Evolutionary conservation across 2,888 invertebrate genomes (phyloP).

Genomic region (Dasysyrphus albostriatus): DNA sequence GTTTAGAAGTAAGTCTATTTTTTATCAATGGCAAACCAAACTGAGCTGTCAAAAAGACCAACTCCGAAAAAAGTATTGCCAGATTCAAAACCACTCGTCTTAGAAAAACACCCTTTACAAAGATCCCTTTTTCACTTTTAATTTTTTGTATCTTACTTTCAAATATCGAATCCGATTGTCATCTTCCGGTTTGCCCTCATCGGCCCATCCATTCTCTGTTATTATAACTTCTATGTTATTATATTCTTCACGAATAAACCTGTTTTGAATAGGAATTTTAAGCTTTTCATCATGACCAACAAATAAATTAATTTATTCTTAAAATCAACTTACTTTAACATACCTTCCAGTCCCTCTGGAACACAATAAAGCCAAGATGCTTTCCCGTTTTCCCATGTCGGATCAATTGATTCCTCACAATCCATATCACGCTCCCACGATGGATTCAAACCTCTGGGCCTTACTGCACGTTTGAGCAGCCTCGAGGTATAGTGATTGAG

Average conservation of each 20-base stretch:
- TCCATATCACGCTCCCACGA: slow-evolving; percentile 85
- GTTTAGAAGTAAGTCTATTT: too few relatives aligned
- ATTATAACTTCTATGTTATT: slow-evolving; percentile 85
- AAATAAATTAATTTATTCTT: slow-evolving; percentile 77
- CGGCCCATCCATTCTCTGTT: slow-evolving; percentile 87
- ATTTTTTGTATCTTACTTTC: slow-evolving; percentile 71
- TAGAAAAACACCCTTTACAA: too few relatives aligned
- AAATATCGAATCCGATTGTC: slow-evolving; percentile 81
- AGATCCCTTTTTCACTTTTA: too few relatives aligned
- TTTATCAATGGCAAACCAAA: too few relatives aligned
- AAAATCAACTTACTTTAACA: slow-evolving; percentile 36
- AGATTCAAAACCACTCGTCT: too few relatives aligned
- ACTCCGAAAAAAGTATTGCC: too few relatives aligned
- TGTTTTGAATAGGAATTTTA: slow-evolving; percentile 30
- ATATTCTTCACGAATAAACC: slow-evolving; percentile 86
- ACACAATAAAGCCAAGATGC: slow-evolving; percentile 17
- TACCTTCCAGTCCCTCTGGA: slow-evolving; percentile 26
- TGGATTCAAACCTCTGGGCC: slow-evolving; percentile 81
- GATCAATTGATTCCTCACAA: slow-evolving; percentile 77
- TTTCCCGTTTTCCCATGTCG: slow-evolving; percentile 78
- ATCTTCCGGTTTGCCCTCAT: slow-evolving; percentile 82
- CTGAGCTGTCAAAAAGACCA: too few relatives aligned
- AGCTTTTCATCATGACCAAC: not conserved
- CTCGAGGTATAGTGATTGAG: slow-evolving; percentile 80
- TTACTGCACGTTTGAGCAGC: slow-evolving; percentile 75